Conservation (phyloP, 1,140 invertebrate genomes). For the Thaumetopoea pityocampa region DNA sequence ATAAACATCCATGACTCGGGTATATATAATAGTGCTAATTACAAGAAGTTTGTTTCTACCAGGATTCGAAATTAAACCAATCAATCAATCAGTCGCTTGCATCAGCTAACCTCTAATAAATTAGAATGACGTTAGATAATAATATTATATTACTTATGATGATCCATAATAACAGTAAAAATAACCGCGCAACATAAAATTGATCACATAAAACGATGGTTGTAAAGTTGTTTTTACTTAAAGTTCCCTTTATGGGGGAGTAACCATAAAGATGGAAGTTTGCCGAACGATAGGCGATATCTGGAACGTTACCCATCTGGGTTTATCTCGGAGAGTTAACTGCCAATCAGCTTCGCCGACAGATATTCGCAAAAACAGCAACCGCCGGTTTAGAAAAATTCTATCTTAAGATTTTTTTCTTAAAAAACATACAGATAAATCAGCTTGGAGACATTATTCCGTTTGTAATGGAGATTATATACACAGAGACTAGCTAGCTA, state of each 20-base stretch:
- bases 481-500: too few relatives aligned
- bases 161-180: constrained; percentile 33
- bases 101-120: constrained; percentile 19
- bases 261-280: constrained; percentile 66
- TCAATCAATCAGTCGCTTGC: too few relatives aligned
- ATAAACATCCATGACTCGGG: too few relatives aligned
- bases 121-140: constrained; percentile 22
- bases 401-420: too few relatives aligned
- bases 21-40: too few relatives aligned
- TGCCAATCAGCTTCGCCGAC: constrained; percentile 23
- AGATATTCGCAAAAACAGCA: constrained; percentile 5
- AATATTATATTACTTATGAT: constrained; percentile 30
- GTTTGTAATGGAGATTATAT: too few relatives aligned
- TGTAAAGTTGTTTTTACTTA: constrained; percentile 71
- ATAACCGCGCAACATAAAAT: constrained; percentile 49
- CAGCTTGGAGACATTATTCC: too few relatives aligned
- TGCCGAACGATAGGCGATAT: constrained; percentile 53
- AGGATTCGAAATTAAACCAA: too few relatives aligned
- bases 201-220: constrained; percentile 51
- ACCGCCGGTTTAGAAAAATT: too few relatives aligned
- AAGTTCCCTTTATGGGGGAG: constrained; percentile 60
- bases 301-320: constrained; percentile 42
- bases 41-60: too few relatives aligned
- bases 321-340: constrained; percentile 37
- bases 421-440: too few relatives aligned